A percentile compares a stretch with the other conserved stretches of the same genome.
Conservation (phyloP, 1,140 invertebrate species). For the Stenopsyche tienmushanensis region DNA sequence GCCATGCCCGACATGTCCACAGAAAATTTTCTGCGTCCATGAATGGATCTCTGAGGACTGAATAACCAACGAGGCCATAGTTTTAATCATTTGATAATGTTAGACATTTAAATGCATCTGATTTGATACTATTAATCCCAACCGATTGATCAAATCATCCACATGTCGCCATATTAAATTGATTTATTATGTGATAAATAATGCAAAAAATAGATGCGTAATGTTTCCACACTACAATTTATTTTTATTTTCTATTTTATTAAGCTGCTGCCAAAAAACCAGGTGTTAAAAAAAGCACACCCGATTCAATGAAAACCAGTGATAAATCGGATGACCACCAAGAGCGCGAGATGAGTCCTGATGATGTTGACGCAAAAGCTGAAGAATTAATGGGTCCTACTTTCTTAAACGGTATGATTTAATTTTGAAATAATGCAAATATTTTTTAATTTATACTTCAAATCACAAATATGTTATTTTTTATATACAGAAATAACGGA, state of each 20-base stretch:
- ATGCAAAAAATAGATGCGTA: background rate
- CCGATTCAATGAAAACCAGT: background rate
- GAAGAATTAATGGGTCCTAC: slow-evolving; percentile 60
- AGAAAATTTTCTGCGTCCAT: too few species aligned
- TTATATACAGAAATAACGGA: slow-evolving; percentile 55
- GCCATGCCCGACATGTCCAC: too few species aligned
- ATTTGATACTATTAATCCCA: too few species aligned
- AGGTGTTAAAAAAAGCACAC: slow-evolving; percentile 39
- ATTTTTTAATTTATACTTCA: background rate
- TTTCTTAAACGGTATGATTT: slow-evolving; percentile 32
- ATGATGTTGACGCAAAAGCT: slow-evolving; percentile 72
- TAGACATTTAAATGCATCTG: too few species aligned
- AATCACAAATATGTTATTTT: background rate
- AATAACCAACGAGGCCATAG: too few species aligned
- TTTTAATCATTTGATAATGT: too few species aligned
- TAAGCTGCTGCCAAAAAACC: slow-evolving; percentile 32
- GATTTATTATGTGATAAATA: background rate
- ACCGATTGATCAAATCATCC: too few species aligned
- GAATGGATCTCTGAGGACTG: too few species aligned
- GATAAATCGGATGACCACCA: slow-evolving; percentile 30
- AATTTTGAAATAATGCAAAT: background rate
- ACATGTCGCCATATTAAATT: too few species aligned
- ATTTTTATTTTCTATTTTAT: slow-evolving; percentile 5
- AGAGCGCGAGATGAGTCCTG: slow-evolving; percentile 61
- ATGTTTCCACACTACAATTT: background rate